Conservation (phyloP, 2,113 vertebrate genomes). For the Ondatra zibethicus region DNA sequence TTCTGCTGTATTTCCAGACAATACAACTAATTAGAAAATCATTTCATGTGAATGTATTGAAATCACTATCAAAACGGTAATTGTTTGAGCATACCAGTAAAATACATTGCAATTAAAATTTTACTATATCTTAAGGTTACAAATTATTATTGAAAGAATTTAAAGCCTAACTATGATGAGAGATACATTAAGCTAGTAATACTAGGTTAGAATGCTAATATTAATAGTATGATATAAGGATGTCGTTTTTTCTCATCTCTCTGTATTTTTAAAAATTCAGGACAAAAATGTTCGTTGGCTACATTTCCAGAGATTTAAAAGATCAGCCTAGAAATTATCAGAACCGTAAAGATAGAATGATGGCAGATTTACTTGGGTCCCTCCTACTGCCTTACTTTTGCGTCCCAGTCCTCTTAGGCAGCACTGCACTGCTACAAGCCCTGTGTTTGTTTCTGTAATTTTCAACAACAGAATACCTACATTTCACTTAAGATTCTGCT, state of each 20-base stretch:
- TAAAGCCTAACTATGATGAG: not conserved
- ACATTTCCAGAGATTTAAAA: not conserved
- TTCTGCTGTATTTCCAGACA: constrained; percentile 22
- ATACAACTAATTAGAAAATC: not conserved
- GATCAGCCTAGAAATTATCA: not conserved
- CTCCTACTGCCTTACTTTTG: not conserved
- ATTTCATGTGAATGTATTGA: not conserved
- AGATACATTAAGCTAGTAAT: not conserved
- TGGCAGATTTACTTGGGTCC: not conserved
- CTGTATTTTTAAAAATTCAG: not conserved
- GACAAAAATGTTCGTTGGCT: not conserved
- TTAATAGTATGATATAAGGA: not conserved
- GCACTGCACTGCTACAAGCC: not conserved
- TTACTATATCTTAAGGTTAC: not conserved
- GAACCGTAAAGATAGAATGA: not conserved
- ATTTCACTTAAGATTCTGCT: not conserved
- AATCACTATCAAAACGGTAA: not conserved
- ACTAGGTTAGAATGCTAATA: not conserved
- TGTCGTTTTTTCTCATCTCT: not conserved
- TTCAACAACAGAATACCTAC: not conserved
- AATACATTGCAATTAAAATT: not conserved
- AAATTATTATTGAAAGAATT: not conserved
- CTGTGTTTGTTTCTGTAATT: not conserved
- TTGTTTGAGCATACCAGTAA: not conserved
- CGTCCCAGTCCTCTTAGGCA: not conserved